These are phyloP conservation scores for Stercorarius parasiticus DNA, from an alignment of 2,113 vertebrate species.

Conservation along the genomic window DNA sequence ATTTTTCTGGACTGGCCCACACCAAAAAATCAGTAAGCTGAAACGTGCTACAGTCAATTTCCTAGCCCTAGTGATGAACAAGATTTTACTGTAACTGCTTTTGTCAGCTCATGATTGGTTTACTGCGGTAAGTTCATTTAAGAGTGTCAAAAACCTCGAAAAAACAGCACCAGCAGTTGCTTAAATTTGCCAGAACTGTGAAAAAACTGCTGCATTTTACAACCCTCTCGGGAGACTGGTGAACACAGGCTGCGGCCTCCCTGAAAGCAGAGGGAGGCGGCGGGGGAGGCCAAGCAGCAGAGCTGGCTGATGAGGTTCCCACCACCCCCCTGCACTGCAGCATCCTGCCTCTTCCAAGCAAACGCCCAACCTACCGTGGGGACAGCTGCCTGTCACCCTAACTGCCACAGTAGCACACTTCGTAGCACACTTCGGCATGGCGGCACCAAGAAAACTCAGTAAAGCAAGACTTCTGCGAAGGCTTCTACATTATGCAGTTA, in stretches of 20 bases:
- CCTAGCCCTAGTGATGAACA: accelerated
- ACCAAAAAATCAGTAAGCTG: background rate
- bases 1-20: background rate
- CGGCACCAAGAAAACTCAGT: background rate
- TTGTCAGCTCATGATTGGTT: background rate
- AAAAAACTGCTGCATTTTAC: background rate
- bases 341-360: background rate
- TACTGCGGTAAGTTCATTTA: background rate
- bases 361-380: accelerated
- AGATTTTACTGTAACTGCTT: background rate
- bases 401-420: accelerated
- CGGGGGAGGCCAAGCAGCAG: background rate
- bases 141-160: background rate
- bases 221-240: accelerated
- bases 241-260: background rate
- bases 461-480: background rate
- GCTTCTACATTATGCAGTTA: background rate
- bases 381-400: background rate
- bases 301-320: accelerated
- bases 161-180: background rate
- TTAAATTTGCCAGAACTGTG: background rate
- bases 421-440: accelerated
- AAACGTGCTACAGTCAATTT: background rate
- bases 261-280: background rate
- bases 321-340: background rate